Base-by-base conservation (phyloP, 2,113 vertebrate genomes). In the Psammodynastes pulverulentus region DNA sequence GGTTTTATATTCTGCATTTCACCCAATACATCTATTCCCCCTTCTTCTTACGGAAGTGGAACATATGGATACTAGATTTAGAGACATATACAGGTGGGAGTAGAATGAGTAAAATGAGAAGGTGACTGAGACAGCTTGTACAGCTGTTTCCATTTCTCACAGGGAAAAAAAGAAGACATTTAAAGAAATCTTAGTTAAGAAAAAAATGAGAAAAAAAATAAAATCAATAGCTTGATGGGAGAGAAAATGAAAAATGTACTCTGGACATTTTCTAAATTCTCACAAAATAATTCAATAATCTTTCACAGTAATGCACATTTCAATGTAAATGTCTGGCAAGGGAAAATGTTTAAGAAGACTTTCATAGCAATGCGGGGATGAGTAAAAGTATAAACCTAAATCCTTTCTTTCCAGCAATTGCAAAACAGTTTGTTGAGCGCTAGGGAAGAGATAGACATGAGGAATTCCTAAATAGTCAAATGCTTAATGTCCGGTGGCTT, bases 241-340 rank as follows among this genome's bases (percentile, higher is more conserved):
- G 95, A 95, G 96, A 58, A 58, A 96, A 97, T 97, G 97, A 97
- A 97, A 97, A 98, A 97, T 97, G 96, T 94, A 97, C 97, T 98
- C 96, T 95, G 95, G 96, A 96, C 92, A 26, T 46, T 79, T 54
- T 29, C 51, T 84, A 72, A 43, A 0, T 79, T 93, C 95, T 93
- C 95, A 87, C 1, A 3, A 92, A 94, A 94, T 94, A 95, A 95
- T 97, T 96, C 96, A 96, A 96, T 92, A 97, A 96, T 96, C 92
- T 96, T 86, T 94, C 93, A 85, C 91, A 93, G 91, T 95, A 96
- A 96, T 94, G 94, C 92, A 90, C 39, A 96, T 94, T 96, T 96
- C 97, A 97, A 97, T 96, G 95, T 95, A 96, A 96, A 96, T 97
- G 93, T 93, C 95, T 95, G 94, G 93, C 91, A 95, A 93, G 94